Percentiles rank a stretch among this genome's conserved stretches.
phyloP scores from a whole-genome alignment of 2,888 invertebrate species.

The Operophtera brumata region DNA sequence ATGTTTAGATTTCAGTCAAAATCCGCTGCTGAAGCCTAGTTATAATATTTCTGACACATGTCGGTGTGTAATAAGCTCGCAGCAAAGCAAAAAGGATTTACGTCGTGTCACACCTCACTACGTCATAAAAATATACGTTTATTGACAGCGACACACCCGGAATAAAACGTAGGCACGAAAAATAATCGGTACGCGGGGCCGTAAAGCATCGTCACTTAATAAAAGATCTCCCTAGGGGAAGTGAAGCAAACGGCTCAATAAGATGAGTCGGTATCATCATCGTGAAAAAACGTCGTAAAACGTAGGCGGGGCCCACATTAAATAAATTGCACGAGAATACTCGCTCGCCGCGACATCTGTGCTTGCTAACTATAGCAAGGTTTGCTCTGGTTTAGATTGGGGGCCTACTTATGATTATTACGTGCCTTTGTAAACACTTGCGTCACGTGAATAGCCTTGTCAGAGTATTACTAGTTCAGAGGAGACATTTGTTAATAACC shows the following conservation, averaged over 20 bases:
- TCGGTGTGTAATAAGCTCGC: constrained; percentile 7
- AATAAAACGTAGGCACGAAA: constrained; percentile 40
- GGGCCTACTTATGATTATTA: constrained; percentile 26
- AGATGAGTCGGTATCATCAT: constrained; percentile 70
- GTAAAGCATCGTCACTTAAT: constrained; percentile 70
- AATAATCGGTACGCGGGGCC: constrained; percentile 50
- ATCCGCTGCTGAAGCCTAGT: constrained; percentile 1
- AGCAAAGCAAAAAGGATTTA: constrained; percentile 24
- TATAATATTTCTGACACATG: constrained; percentile 11
- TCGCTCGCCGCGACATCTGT: constrained; percentile 61
- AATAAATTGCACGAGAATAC: constrained; percentile 72
- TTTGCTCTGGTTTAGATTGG: constrained; percentile 28
- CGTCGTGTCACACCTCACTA: constrained; percentile 24
- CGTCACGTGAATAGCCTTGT: constrained; percentile 16
- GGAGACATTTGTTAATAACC: background rate
- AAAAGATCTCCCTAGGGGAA: constrained; percentile 67
- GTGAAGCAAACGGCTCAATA: constrained; percentile 72
- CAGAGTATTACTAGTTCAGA: background rate
- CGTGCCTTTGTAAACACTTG: constrained; percentile 21
- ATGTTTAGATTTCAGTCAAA: too few species aligned
- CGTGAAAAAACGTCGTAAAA: constrained; percentile 69
- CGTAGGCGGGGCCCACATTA: constrained; percentile 65
- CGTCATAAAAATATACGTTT: constrained; percentile 37
- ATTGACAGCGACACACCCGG: constrained; percentile 38
- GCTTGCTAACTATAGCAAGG: constrained; percentile 42